Percentiles rank a stretch among this genome's conserved stretches.
phyloP scores from a whole-genome alignment of 2,888 invertebrate species.

The Eilema caniola region DNA sequence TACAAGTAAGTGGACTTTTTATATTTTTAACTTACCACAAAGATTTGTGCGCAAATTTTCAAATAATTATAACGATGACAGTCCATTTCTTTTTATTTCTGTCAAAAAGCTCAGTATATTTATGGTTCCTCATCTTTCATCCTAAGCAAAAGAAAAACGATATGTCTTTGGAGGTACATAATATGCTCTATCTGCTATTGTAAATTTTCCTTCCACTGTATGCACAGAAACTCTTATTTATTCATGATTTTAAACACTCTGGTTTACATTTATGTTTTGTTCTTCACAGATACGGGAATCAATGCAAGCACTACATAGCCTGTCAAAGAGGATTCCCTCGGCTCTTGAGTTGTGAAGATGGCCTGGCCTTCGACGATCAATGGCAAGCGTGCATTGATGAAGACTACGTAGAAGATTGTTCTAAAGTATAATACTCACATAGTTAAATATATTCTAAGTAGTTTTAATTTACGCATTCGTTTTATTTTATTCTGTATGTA shows the following conservation, averaged over 20 bases:
- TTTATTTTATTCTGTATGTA: neutral
- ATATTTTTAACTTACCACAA: neutral
- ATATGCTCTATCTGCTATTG: too few species aligned
- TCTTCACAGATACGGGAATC: constrained; percentile 58
- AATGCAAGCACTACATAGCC: constrained; percentile 70
- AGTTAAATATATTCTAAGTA: neutral
- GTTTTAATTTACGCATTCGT: neutral
- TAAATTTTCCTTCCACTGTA: too few species aligned
- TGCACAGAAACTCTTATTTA: too few species aligned
- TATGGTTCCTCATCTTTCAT: too few species aligned
- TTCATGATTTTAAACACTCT: neutral
- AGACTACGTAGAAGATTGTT: constrained; percentile 39
- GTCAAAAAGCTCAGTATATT: too few species aligned
- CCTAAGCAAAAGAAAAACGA: too few species aligned
- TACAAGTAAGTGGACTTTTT: constrained; percentile 54
- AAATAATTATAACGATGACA: too few species aligned
- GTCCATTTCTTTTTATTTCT: too few species aligned
- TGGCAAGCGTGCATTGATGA: constrained; percentile 61
- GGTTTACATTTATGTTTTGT: neutral
- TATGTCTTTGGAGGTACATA: too few species aligned
- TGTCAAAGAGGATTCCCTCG: constrained; percentile 70
- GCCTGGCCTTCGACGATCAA: constrained; percentile 63
- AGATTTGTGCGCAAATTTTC: neutral
- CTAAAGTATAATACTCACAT: neutral
- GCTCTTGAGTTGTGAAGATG: constrained; percentile 68